A percentile compares a stretch with the other conserved stretches of the same genome.
Evolutionary conservation across 2,888 invertebrate species (phyloP).

Genomic region (Kryphioiulus occultus): DNA sequence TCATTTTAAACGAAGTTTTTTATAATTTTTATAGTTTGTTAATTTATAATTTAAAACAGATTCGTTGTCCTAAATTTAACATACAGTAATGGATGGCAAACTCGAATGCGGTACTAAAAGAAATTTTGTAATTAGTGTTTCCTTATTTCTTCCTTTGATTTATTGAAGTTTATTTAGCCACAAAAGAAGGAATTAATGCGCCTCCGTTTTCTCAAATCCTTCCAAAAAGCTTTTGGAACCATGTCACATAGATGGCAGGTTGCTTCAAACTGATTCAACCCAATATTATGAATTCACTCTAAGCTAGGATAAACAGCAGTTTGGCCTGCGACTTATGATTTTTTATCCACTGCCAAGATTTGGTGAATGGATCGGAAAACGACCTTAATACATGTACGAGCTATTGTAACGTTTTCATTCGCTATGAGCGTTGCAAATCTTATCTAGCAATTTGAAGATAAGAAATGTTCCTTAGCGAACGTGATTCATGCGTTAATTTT

Average conservation of each 20-base stretch:
- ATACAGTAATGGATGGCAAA: background rate
- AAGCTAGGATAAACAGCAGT: too few species aligned
- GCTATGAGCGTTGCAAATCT: background rate
- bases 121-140: background rate
- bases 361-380: background rate
- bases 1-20: too few species aligned
- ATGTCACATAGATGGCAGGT: too few species aligned
- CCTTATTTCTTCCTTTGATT: background rate
- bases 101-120: background rate
- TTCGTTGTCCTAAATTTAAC: background rate
- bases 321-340: too few species aligned
- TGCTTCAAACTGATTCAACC: too few species aligned
- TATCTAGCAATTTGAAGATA: background rate
- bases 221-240: too few species aligned
- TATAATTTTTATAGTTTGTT: too few species aligned
- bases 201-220: too few species aligned
- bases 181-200: too few species aligned
- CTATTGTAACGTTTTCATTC: background rate
- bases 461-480: background rate
- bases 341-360: too few species aligned
- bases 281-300: too few species aligned
- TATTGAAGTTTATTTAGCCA: too few species aligned
- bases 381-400: background rate
- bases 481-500: conserved; percentile 25
- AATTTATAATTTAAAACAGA: background rate